Base-by-base conservation (phyloP, 2,888 invertebrate species). In the Saturnia japonica region DNA sequence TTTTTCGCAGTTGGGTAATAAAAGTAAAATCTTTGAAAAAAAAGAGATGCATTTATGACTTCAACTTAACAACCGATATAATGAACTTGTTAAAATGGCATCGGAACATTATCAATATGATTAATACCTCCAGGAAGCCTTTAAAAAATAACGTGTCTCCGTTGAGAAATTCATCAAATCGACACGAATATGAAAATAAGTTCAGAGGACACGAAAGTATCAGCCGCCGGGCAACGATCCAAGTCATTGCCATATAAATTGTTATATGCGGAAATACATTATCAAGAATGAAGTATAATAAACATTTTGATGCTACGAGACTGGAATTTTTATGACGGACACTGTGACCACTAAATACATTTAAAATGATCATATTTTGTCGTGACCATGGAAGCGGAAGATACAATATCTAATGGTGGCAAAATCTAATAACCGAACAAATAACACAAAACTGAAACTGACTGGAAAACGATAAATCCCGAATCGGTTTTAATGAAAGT, bases 401-500 rank as follows among this genome's bases (percentile, higher is more conserved):
- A 25, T 7, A 28, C 11, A 60, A 60, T 12, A 60, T 28, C 25
- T 28, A 25, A 28, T 16, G 57, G 4, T 3, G 14, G 28, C 28
- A 25, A 28, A 25, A 60, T 60, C 28, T 8, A 14, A 12, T 22
- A 28, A 28, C 57, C 12, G 28, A 60, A 19, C 14, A 28, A 60
- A 14, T 60, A 7, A 60, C 25, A 60, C 28, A 60, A 60, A 60
- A 60, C 28, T 60, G 54, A 60, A 25, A 28, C 57, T 25, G 25
- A 14, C 22, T 9, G 28, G 28, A 60, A 25, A 28, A 60, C 57
- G 57, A 60, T 60, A 60, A 60, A 60, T 60, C 57, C 28, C 28
- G 28, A 60, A 60, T 28, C 57, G 57, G 57, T 60, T 60, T 60
- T 60, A 60, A 60, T 60, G 57, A 60, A 54, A 14, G 57, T 28